phyloP scores from a whole-genome alignment of 2,888 invertebrate genomes.

The Gastracanthus pulcherrimus region DNA sequence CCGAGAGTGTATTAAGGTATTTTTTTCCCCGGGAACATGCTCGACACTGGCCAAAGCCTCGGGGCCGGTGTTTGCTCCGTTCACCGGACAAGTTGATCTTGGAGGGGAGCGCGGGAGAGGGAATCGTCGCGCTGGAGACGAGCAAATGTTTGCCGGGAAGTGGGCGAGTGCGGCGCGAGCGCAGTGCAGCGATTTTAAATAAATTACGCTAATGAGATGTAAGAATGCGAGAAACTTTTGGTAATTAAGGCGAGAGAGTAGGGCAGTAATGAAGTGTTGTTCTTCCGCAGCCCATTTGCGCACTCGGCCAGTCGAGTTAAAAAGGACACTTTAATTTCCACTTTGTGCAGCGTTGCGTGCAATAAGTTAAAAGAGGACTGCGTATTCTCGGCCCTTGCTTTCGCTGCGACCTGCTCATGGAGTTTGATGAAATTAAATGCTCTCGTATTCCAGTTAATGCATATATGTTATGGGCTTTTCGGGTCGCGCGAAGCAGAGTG shows the following conservation, averaged over 20 bases:
- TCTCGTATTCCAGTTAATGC: background rate
- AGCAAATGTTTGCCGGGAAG: background rate
- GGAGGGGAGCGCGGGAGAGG: background rate
- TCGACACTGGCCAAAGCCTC: background rate
- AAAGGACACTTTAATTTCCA: conserved; percentile 6
- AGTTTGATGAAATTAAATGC: background rate
- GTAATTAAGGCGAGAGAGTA: conserved; percentile 1
- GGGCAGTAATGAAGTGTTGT: background rate
- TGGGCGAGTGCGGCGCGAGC: too few species aligned
- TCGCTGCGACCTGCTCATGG: background rate
- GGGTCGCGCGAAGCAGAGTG: background rate
- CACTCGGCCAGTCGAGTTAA: background rate
- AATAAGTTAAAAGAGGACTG: background rate
- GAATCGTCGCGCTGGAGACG: background rate
- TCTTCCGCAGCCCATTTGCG: too few species aligned
- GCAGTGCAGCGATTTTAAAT: conserved; percentile 26
- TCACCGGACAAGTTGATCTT: too few species aligned
- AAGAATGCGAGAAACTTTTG: conserved; percentile 1
- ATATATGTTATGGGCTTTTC: background rate
- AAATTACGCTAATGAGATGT: conserved; percentile 29
- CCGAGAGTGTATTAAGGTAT: conserved; percentile 10
- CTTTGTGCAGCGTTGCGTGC: background rate
- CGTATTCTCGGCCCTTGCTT: background rate
- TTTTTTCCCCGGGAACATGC: background rate
- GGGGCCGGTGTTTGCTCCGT: background rate